These are phyloP conservation scores for Cephus spinipes DNA, from an alignment of 2,888 invertebrate species.

Conservation along the genomic window DNA sequence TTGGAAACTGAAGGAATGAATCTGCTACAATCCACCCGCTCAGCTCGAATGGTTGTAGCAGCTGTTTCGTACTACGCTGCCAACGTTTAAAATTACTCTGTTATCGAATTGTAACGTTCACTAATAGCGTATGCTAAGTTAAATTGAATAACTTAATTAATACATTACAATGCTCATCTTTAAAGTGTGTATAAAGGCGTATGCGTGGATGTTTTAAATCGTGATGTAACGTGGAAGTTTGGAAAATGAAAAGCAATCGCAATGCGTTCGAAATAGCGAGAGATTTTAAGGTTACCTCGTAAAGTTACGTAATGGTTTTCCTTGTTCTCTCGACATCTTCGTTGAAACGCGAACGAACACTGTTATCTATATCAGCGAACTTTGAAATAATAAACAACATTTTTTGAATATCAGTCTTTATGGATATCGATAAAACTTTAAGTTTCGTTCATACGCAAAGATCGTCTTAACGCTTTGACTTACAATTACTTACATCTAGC, in stretches of 20 bases:
- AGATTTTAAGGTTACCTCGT: too few species aligned
- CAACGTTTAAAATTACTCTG: not conserved
- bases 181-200: not conserved
- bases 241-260: not conserved
- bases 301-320: not conserved
- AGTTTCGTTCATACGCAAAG: too few species aligned
- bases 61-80: not conserved
- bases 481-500: too few species aligned
- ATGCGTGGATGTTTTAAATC: not conserved
- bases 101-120: constrained; percentile 28
- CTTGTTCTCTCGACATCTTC: not conserved
- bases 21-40: too few species aligned
- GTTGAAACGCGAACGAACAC: not conserved
- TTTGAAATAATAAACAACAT: not conserved
- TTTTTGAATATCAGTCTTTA: not conserved
- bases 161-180: not conserved
- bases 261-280: too few species aligned
- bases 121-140: constrained; percentile 28
- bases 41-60: too few species aligned
- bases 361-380: not conserved
- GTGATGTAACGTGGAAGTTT: not conserved
- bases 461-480: too few species aligned
- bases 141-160: constrained; percentile 35
- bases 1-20: too few species aligned
- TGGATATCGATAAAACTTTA: not conserved